These are phyloP conservation scores for pig (Sus scrofa) DNA, from an alignment of 2,113 vertebrate genomes.

Conservation along the genomic window T2T-Sscrofa CM000825.6:45580001-45580500, in stretches of 20 bases:
- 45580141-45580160: conserved; percentile 28
- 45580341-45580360: background rate
- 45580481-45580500: background rate
- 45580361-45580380: background rate
- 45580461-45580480: background rate
- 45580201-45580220: background rate
- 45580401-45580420: background rate
- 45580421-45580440: fast-evolving
- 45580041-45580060: too few relatives aligned
- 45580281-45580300: background rate
- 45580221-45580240: background rate
- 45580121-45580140: background rate
- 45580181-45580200: background rate
- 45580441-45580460: background rate
- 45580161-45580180: conserved; percentile 38
- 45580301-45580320: too few relatives aligned
- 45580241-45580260: background rate
- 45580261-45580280: background rate
- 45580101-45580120: background rate
- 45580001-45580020: too few relatives aligned
- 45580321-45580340: background rate
- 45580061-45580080: too few relatives aligned
- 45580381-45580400: background rate
- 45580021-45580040: too few relatives aligned
- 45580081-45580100: conserved; percentile 23